Evolutionary conservation across 2,888 invertebrate genomes (phyloP), one percentile per base, ranked within the genome.

Genomic region (Caenorhabditis sp.): DNA sequence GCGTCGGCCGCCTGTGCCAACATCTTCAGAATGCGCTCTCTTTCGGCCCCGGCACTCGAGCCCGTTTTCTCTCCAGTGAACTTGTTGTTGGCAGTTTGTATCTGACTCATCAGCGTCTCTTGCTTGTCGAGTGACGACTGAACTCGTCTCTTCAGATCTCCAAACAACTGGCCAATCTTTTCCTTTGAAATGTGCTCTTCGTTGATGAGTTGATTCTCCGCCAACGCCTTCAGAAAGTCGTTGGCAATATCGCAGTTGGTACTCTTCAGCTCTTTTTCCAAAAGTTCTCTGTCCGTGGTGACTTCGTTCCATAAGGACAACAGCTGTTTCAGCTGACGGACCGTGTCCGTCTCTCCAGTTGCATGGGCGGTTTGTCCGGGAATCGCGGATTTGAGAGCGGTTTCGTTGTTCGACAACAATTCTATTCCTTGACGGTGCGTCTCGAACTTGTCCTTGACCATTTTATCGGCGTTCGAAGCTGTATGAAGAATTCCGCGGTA

Each of bases 1-100:
- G 94, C 94, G 91, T 99, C 97, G 90, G 94, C 94, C 48, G 96
- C 96, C 45, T 94, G 92, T 26, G 95, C 95, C 81, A 99, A 91
- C 86, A 94, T 93, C 89, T 88, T 87, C 91, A 70, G 92, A 92
- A 78, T 92, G 91, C 83, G 79, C 52, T 85, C 86, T 26, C 88
- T 58, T 50, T 84, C 87, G 5, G 81, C 86, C 9, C 85, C 86
- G 3, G 81, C 78, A 15, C 80, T 72, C 55, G 91, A 92, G 27
- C 93, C 93, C 50, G 92, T 92, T 80, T 91, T 91, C 87, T 93
- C 93, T 61, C 92, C 90, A 78, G 91, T 90, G 89, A 93, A 93
- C 81, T 92, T 91, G 43, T 91, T 90, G 90, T 93, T 93, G 48
- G 90, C 86, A 35, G 82, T 83, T 90, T 91, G 81, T 85, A 95